These are phyloP conservation scores for Falco punctatus DNA, from an alignment of 2,113 vertebrate genomes.

Conservation along the genomic window DNA sequence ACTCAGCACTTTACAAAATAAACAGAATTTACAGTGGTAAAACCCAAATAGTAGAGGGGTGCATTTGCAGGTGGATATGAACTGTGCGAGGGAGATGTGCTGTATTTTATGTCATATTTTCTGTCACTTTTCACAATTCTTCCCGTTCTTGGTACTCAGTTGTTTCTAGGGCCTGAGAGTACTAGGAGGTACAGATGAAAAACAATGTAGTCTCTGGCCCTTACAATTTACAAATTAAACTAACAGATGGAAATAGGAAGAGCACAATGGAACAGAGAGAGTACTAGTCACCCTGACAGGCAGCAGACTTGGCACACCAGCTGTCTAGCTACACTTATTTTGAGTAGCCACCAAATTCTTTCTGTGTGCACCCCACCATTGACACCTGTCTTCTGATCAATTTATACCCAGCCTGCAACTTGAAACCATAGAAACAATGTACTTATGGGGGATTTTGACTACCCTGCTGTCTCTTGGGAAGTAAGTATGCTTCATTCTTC, in stretches of 20 bases:
- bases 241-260: neutral
- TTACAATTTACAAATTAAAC: neutral
- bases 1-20: neutral
- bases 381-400: constrained; percentile 2
- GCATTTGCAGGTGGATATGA: neutral
- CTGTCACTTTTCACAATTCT: neutral
- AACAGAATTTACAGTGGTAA: neutral
- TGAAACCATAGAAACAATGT: neutral
- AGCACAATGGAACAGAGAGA: neutral
- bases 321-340: neutral
- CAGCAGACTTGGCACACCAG: neutral
- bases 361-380: neutral
- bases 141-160: neutral
- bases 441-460: neutral
- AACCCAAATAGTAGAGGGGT: neutral
- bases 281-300: neutral
- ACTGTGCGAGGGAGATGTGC: neutral
- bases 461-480: neutral
- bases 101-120: neutral
- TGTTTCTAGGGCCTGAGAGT: neutral
- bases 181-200: neutral
- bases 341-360: neutral
- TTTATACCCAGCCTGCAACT: constrained; percentile 5
- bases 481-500: neutral
- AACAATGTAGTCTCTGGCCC: neutral